Evolutionary conservation across 2,797 vertebrate genomes (phyloP).

Genomic region (Cephalopachus bancanus): DNA sequence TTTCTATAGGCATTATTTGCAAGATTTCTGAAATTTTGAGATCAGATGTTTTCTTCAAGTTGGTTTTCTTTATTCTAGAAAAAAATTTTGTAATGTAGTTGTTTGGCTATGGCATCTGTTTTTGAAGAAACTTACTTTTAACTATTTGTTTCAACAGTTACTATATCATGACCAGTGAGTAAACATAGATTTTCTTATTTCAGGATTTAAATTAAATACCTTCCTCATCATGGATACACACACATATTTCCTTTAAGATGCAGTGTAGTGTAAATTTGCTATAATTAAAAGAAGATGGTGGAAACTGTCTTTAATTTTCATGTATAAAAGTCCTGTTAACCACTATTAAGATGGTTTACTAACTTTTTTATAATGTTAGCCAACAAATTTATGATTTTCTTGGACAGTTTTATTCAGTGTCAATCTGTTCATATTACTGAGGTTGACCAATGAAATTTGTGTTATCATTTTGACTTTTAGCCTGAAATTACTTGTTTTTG

Average conservation of each 20-base stretch:
- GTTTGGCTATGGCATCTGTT: not conserved
- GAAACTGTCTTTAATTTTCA: not conserved
- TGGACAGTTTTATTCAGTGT: not conserved
- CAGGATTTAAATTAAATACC: constrained; percentile 47
- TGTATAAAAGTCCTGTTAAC: not conserved
- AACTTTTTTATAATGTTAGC: constrained; percentile 7
- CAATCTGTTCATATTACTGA: constrained; percentile 49
- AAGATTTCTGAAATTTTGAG: constrained; percentile 56
- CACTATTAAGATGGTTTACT: constrained; percentile 25
- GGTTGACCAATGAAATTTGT: not conserved
- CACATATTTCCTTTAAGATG: constrained; percentile 1
- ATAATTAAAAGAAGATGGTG: constrained; percentile 22
- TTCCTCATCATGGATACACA: not conserved
- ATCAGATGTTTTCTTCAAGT: constrained; percentile 10
- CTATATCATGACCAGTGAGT: not conserved
- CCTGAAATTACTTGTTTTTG: constrained; percentile 41
- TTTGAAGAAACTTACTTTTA: constrained; percentile 55
- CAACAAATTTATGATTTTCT: constrained; percentile 33
- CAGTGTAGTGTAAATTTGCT: constrained; percentile 38
- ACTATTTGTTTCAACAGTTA: constrained; percentile 36
- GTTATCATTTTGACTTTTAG: not conserved
- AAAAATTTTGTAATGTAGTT: constrained; percentile 1
- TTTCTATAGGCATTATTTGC: constrained; percentile 37
- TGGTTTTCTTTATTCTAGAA: constrained; percentile 43
- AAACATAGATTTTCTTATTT: constrained; percentile 53